A percentile compares a stretch with the other conserved stretches of the same genome.
phyloP scores from a whole-genome alignment of 2,113 vertebrate species.

The Notothenia rossii region DNA sequence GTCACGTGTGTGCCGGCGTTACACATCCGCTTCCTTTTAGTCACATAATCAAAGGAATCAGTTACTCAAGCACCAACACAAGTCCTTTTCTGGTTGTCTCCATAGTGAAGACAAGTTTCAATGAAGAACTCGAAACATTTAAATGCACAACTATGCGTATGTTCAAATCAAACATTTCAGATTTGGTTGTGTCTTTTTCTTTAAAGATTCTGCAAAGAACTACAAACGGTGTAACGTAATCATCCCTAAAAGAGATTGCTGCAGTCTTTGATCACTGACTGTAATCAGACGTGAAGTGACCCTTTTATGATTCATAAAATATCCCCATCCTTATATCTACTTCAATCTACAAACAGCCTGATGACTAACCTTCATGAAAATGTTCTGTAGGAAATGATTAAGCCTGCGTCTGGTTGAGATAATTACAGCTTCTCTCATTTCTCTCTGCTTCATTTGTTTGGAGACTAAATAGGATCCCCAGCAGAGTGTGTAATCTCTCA shows the following conservation, averaged over 20 bases:
- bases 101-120: no score
- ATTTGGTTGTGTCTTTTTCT: not conserved
- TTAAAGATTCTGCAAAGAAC: not conserved
- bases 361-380: slow-evolving; percentile 3
- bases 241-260: not conserved
- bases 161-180: not conserved
- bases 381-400: not conserved
- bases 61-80: not conserved
- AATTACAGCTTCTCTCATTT: slow-evolving; percentile 39
- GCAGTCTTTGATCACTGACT: slow-evolving; percentile 3
- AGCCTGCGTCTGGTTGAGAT: not conserved
- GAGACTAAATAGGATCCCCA: not conserved
- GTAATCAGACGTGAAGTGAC: slow-evolving; percentile 22
- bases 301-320: slow-evolving; percentile 9
- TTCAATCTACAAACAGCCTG: not conserved
- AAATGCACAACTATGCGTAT: not conserved
- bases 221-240: no score
- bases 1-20: no score
- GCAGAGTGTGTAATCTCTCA: not conserved
- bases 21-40: not conserved
- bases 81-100: not conserved
- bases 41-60: not conserved
- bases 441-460: slow-evolving; percentile 17
- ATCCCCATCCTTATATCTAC: not conserved
- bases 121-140: not conserved